Percentiles rank a stretch among this genome's conserved stretches.
Evolutionary conservation across 2,888 invertebrate genomes (phyloP).

Genomic region (Hyposoter didymator): DNA sequence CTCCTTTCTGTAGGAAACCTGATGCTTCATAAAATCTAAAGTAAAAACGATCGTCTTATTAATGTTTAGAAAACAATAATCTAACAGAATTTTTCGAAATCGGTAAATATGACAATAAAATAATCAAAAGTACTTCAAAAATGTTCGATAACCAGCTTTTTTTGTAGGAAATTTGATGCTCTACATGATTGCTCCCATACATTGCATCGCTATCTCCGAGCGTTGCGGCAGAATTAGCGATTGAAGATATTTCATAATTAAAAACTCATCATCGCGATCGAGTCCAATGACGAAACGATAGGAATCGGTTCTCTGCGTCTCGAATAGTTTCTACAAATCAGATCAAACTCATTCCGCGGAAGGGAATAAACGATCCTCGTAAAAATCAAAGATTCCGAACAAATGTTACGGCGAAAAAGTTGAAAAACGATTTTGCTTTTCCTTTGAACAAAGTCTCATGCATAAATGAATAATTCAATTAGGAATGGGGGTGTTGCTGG

Average conservation of each 20-base stretch:
- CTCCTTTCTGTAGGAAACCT: no score
- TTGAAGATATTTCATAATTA: neutral
- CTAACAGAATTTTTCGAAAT: no score
- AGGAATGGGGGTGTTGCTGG: constrained; percentile 8
- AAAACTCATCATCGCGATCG: neutral
- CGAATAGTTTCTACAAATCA: neutral
- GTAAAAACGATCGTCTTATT: no score
- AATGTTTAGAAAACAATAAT: no score
- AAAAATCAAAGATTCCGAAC: no score
- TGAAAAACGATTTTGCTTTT: neutral
- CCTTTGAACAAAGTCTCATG: neutral
- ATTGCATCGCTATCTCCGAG: neutral
- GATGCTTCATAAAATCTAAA: no score
- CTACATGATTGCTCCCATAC: neutral
- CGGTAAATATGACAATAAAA: no score
- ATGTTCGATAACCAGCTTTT: neutral
- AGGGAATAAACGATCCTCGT: neutral
- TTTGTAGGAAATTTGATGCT: neutral
- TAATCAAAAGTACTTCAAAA: no score
- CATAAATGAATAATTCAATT: constrained; percentile 1
- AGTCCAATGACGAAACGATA: neutral
- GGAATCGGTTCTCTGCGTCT: neutral
- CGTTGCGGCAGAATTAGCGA: neutral
- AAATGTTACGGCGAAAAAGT: neutral
- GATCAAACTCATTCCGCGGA: neutral